Evolutionary conservation across 2,113 vertebrate genomes (phyloP).

Genomic region (Scartelaos histophorus): DNA sequence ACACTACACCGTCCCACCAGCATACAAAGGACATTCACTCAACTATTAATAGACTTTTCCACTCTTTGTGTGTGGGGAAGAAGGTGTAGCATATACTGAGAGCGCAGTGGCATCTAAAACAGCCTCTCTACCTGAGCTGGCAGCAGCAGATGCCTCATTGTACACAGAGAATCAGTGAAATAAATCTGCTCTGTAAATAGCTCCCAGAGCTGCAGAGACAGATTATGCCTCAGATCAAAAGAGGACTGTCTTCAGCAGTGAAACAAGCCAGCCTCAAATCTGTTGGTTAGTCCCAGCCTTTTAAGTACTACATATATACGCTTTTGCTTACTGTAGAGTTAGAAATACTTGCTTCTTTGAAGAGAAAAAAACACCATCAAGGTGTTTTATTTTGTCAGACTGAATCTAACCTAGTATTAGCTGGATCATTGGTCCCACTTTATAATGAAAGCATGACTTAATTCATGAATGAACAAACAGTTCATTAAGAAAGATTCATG

Average conservation of each 20-base stretch:
- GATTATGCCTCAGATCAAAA: constrained; percentile 68
- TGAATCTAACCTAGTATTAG: neutral
- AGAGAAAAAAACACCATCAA: constrained; percentile 15
- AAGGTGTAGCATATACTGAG: constrained; percentile 29
- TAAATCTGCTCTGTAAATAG: constrained; percentile 72
- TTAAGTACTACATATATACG: constrained; percentile 34
- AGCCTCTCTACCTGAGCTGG: constrained; percentile 56
- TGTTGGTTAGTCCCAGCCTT: constrained; percentile 56
- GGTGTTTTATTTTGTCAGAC: neutral
- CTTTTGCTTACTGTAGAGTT: constrained; percentile 29
- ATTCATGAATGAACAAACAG: too few species aligned
- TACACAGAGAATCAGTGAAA: constrained; percentile 64
- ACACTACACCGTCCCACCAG: constrained; percentile 39
- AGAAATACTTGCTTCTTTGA: constrained; percentile 23
- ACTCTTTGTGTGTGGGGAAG: constrained; percentile 36
- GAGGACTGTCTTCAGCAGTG: constrained; percentile 42
- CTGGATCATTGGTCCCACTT: too few species aligned
- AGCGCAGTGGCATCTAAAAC: constrained; percentile 46
- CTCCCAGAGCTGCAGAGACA: constrained; percentile 58
- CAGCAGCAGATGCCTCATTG: constrained; percentile 59
- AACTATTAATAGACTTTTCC: constrained; percentile 48
- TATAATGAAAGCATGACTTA: too few species aligned
- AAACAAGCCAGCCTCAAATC: constrained; percentile 57
- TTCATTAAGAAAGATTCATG: too few species aligned
- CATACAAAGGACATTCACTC: constrained; percentile 46